Conservation (phyloP, 2,113 vertebrate genomes). For the Miniopterus natalensis region DNA sequence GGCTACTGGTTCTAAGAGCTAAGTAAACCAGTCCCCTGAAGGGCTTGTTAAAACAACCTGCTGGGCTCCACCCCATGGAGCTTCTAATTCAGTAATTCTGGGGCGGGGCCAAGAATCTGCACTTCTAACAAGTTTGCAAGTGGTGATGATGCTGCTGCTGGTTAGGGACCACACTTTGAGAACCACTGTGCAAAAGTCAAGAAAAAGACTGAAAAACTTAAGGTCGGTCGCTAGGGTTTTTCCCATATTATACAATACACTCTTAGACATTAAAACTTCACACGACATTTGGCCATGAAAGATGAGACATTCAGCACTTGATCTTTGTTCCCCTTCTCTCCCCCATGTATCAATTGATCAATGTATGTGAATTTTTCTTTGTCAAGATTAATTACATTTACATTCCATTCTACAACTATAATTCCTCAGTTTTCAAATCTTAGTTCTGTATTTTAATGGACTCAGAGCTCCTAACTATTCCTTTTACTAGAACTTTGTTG, state of each 20-base stretch:
- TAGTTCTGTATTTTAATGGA: conserved; percentile 25
- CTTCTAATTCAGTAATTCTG: background rate
- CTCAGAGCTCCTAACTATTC: conserved; percentile 29
- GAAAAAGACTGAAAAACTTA: conserved; percentile 21
- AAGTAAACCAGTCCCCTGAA: background rate
- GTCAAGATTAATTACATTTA: conserved; percentile 47
- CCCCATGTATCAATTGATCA: background rate
- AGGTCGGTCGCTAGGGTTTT: background rate
- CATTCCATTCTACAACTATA: background rate
- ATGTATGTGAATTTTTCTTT: conserved; percentile 13
- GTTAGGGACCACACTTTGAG: background rate
- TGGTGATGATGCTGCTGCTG: background rate
- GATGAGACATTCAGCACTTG: background rate
- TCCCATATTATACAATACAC: background rate
- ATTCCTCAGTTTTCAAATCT: conserved; percentile 6
- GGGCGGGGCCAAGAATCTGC: background rate
- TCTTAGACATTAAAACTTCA: conserved; percentile 5
- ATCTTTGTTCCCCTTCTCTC: background rate
- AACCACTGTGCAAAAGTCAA: background rate
- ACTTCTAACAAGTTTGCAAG: conserved; percentile 25
- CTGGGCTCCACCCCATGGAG: background rate
- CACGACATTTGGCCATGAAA: background rate
- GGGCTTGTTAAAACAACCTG: background rate
- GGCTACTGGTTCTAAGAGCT: background rate
- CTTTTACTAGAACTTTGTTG: background rate